Evolutionary conservation across 2,888 invertebrate genomes (phyloP), one percentile per base, ranked within the genome.

Genomic region (Thera britannica): DNA sequence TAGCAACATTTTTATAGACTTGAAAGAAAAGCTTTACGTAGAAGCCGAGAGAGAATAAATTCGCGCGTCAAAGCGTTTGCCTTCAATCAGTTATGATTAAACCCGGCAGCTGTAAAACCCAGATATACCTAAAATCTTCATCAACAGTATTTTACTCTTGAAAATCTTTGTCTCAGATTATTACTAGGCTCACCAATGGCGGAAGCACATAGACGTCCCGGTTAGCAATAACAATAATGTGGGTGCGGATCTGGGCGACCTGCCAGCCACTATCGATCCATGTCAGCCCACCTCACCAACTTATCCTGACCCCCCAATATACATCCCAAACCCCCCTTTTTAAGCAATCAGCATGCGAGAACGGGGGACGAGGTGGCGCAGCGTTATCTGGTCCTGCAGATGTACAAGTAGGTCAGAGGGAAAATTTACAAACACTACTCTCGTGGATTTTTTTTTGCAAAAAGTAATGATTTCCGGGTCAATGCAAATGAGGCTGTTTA

Each of bases 391-490:
- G 92, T 79, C 78, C 77, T 79, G 79, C 84, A 87, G 85, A 90
- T 85, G 83, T 83, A 87, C 92, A 93, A 93, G 90, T 93, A 93
- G 93, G 93, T 93, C 93, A 93, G 85, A 92, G 85, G 91, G 92
- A 93, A 92, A 92, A 90, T 93, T 91, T 91, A 92, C 92, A 92
- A 93, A 92, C 89, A 92, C 90, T 90, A 91, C 88, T 88, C 85
- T 79, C 79, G 86, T 85, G 83, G 86, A 83, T 85, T 90, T 89
- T 89, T 90, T 89, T 90, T 90, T 85, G 78, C 79, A 81, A 88
- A 90, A 87, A 83, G 83, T 83, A 85, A 85, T 82, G 81, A 80
- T 89, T 91, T 90, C 87, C 88, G 87, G 89, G 88, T 89, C 90
- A 91, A 86, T 88, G 92, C 85, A 87, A 90, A 90, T 89, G 83